These are phyloP conservation scores for Gonatopus flavifemur DNA, from an alignment of 1,140 invertebrate genomes.

Conservation along the genomic window DNA sequence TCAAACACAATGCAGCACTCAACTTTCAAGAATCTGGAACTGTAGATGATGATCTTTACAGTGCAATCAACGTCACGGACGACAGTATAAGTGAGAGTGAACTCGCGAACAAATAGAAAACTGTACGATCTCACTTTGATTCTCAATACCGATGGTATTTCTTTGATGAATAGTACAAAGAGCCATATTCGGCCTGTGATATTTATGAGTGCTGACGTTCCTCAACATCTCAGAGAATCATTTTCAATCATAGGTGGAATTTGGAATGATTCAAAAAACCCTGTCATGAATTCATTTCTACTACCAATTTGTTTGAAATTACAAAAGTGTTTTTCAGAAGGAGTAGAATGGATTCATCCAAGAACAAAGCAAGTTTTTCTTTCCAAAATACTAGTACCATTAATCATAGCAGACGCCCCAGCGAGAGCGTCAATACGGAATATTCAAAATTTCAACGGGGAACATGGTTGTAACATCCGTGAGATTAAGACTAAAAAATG, in stretches of 20 bases:
- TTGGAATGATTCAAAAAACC: constrained; percentile 16
- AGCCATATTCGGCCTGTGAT: constrained; percentile 25
- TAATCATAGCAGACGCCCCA: constrained; percentile 26
- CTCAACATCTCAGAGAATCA: constrained; percentile 11
- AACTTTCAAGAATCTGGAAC: no score
- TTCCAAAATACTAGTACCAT: constrained; percentile 19
- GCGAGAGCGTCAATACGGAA: constrained; percentile 20
- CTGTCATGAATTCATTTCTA: constrained; percentile 16
- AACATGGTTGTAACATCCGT: constrained; percentile 25
- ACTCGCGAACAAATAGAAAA: no score
- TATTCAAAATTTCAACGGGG: constrained; percentile 15
- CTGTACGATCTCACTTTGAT: constrained; percentile 25
- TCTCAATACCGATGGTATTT: constrained; percentile 22
- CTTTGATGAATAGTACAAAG: constrained; percentile 15
- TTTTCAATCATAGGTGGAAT: constrained; percentile 9
- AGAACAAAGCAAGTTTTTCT: constrained; percentile 5
- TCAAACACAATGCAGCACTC: no score
- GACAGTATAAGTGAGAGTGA: no score
- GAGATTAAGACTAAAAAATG: constrained; percentile 20
- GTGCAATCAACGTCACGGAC: no score
- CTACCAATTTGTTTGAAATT: constrained; percentile 5
- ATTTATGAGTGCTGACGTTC: constrained; percentile 21
- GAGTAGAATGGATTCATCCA: constrained; percentile 14
- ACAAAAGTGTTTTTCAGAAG: constrained; percentile 1
- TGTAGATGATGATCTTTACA: no score